Conservation (phyloP, 2,797 vertebrate species). For the Cynodonichthys magdalenae region DNA sequence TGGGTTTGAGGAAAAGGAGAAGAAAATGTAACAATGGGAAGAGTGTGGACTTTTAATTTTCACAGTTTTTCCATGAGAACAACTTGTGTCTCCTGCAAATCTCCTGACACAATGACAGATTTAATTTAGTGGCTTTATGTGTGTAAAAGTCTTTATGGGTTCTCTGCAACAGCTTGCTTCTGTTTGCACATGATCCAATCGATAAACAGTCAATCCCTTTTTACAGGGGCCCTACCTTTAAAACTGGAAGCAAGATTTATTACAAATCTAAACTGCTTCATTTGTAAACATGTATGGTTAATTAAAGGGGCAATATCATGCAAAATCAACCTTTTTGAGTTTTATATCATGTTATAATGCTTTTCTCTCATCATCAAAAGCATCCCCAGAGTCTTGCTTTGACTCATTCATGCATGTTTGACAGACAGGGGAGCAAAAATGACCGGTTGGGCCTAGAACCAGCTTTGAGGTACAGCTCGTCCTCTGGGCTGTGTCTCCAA, state of each 20-base stretch:
- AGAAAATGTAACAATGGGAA: not conserved
- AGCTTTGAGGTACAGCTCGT: no score
- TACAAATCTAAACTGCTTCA: not conserved
- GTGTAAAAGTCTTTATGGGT: slow-evolving; percentile 13
- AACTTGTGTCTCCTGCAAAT: not conserved
- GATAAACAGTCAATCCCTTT: slow-evolving; percentile 31
- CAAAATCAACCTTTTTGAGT: no score
- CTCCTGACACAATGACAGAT: slow-evolving; percentile 12
- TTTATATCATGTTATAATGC: no score
- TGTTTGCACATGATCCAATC: slow-evolving; percentile 40
- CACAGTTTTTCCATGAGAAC: slow-evolving; percentile 5
- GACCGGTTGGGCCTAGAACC: no score
- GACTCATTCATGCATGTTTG: no score
- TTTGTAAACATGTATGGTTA: no score
- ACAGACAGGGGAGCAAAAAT: no score
- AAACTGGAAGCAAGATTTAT: slow-evolving; percentile 27
- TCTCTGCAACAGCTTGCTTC: slow-evolving; percentile 20
- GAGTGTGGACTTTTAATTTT: slow-evolving; percentile 23
- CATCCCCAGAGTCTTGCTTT: no score
- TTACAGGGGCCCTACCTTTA: slow-evolving; percentile 16
- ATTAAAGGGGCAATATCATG: no score
- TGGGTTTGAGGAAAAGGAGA: not conserved
- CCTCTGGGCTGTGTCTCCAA: no score
- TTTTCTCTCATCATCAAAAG: no score
- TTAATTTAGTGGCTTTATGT: slow-evolving; percentile 18